Evolutionary conservation across 1,140 invertebrate genomes (phyloP).

Genomic region (Drosophila quadrilineata): DNA sequence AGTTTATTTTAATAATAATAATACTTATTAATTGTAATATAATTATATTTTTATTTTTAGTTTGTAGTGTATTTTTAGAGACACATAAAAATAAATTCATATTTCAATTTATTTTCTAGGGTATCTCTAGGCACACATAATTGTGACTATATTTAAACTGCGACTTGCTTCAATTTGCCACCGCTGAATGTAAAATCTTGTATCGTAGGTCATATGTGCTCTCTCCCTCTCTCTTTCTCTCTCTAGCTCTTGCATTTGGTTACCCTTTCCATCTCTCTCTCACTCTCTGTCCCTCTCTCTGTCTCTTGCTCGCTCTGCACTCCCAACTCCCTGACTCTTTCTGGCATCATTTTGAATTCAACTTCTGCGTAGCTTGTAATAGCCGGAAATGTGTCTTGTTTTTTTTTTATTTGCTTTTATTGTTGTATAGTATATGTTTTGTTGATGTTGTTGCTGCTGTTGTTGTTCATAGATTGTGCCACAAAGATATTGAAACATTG

Average conservation of each 20-base stretch:
- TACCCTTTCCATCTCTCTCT: neutral
- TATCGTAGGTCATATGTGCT: constrained; percentile 44
- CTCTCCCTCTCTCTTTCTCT: neutral
- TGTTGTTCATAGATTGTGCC: constrained; percentile 41
- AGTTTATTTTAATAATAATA: too few species aligned
- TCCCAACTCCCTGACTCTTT: too few species aligned
- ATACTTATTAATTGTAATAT: too few species aligned
- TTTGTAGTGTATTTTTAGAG: neutral
- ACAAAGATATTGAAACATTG: constrained; percentile 30
- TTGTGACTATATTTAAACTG: too few species aligned
- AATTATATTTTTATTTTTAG: neutral
- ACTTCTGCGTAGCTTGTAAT: constrained; percentile 33
- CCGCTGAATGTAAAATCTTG: constrained; percentile 50
- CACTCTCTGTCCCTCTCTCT: neutral
- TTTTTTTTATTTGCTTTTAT: constrained; percentile 23
- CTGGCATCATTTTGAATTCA: too few species aligned
- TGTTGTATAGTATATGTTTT: constrained; percentile 54
- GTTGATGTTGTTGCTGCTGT: constrained; percentile 32
- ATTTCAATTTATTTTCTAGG: neutral
- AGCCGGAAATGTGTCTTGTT: constrained; percentile 69
- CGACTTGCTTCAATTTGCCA: constrained; percentile 19
- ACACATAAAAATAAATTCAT: too few species aligned
- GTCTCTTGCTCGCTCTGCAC: neutral
- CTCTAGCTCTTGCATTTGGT: neutral
- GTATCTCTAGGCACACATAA: too few species aligned